phyloP scores from a whole-genome alignment of 1,140 invertebrate species.

The Trinorchestia longiramus region DNA sequence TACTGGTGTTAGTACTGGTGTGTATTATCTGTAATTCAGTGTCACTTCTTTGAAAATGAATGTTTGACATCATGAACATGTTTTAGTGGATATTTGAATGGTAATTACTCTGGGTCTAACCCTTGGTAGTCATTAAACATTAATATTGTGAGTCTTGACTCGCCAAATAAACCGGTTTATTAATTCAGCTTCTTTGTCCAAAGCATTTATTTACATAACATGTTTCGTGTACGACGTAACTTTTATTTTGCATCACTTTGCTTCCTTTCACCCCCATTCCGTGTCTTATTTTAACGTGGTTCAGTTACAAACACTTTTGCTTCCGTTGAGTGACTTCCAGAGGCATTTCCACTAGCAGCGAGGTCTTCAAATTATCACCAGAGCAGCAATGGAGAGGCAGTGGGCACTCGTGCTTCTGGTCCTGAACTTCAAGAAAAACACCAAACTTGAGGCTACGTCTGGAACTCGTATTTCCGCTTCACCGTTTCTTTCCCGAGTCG shows the following conservation, averaged over 20 bases:
- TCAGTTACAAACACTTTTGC: not conserved
- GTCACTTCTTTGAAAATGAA: too few relatives aligned
- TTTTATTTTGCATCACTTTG: not conserved
- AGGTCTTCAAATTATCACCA: not conserved
- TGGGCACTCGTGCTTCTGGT: not conserved
- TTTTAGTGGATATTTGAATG: too few relatives aligned
- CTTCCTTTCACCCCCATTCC: not conserved
- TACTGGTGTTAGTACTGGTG: too few relatives aligned
- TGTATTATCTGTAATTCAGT: too few relatives aligned
- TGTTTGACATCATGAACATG: too few relatives aligned
- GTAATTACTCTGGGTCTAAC: too few relatives aligned
- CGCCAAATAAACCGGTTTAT: not conserved
- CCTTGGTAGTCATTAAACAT: not conserved
- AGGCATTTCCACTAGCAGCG: not conserved
- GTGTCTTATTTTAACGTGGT: not conserved
- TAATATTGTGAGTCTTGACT: not conserved
- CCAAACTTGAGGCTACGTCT: not conserved
- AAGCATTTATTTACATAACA: not conserved
- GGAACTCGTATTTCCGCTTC: conserved; percentile 6
- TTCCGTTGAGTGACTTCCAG: not conserved
- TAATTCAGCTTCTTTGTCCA: not conserved
- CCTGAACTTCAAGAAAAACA: not conserved
- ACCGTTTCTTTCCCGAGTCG: not conserved
- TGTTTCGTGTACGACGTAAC: not conserved
- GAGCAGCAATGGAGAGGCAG: not conserved